Evolutionary conservation across 2,888 invertebrate genomes (phyloP), one percentile per base, ranked within the genome.

Genomic region (Amiota communis): DNA sequence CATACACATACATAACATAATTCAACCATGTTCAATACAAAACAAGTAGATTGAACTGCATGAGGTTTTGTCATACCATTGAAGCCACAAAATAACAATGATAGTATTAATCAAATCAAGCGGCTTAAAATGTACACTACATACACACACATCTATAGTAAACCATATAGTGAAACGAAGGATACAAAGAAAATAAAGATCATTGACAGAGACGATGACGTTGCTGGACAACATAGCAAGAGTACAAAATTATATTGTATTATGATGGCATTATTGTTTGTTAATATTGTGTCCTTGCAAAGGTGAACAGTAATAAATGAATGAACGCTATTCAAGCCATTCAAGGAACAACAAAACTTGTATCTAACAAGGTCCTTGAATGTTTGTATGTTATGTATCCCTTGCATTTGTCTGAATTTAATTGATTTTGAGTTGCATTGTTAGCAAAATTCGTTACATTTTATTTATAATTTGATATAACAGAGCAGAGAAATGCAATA

Each of bases 191-290:
- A 15, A 48, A 64, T 17, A 20, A n/a, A 64, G 9, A 49, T 11
- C 17, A 10, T 63, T 11, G 51, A 53, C 12, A 8, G 13, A 53
- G 23, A 68, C 20, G n/a, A 10, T 36, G 63, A 6, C 3, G 36
- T 36, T 36, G 36, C 36, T 36, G 36, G 36, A 20, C 59, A 53
- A 48, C 20, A 13, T 36, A 36, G 6, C 3, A 23, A 3, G 36
- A 36, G 6, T 6, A 36, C 53, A 68, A 68, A 68, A 68, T 68
- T n/a, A 36, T 4, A 36, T 49, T 53, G 53, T 68, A 53, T 51
- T 13, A 68, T 68, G 67, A 68, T 68, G 47, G 53, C 51, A 23
- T 23, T 17, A 68, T 53, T 68, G 67, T 68, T 68, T 23, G 53
- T n/a, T 20, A 20, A 36, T 6, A 36, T 36, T 36, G 36, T 36